Percentiles rank a stretch among this genome's conserved stretches.
Evolutionary conservation across 2,888 invertebrate genomes (phyloP).

Genomic region (Chaitophorus viminalis): DNA sequence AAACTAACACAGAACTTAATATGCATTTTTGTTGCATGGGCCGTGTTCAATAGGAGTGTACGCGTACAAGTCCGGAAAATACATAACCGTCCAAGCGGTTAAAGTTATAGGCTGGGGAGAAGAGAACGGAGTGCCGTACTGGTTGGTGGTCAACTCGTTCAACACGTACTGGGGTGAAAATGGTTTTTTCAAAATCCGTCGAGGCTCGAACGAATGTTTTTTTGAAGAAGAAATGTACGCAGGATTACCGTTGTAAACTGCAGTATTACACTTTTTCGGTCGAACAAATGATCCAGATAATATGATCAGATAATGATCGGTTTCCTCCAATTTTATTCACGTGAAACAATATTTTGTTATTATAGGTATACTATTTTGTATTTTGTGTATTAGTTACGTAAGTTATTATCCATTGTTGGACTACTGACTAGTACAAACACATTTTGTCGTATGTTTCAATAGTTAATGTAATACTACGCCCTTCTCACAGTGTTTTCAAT

Average conservation of each 20-base stretch:
- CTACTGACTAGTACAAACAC: no score
- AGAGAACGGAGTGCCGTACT: constrained; percentile 80
- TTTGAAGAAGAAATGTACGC: constrained; percentile 70
- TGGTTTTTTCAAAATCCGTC: constrained; percentile 86
- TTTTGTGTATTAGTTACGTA: no score
- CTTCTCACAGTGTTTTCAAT: no score
- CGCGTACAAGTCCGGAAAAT: constrained; percentile 70
- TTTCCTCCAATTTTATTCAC: no score
- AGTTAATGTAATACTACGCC: no score
- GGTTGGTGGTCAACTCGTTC: constrained; percentile 93
- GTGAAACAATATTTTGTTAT: no score
- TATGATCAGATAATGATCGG: no score
- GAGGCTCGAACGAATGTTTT: constrained; percentile 81
- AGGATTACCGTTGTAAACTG: constrained; percentile 38
- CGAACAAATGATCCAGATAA: neutral
- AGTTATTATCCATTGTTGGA: no score
- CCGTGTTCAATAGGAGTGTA: constrained; percentile 21
- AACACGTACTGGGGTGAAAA: constrained; percentile 91
- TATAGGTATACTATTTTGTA: no score
- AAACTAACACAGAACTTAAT: neutral
- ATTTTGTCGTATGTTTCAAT: no score
- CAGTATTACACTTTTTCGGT: neutral
- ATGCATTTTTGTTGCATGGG: neutral
- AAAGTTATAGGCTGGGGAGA: constrained; percentile 76
- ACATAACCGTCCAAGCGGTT: constrained; percentile 69